Evolutionary conservation across 2,113 vertebrate genomes (phyloP).

Genomic region (Plecotus auritus): DNA sequence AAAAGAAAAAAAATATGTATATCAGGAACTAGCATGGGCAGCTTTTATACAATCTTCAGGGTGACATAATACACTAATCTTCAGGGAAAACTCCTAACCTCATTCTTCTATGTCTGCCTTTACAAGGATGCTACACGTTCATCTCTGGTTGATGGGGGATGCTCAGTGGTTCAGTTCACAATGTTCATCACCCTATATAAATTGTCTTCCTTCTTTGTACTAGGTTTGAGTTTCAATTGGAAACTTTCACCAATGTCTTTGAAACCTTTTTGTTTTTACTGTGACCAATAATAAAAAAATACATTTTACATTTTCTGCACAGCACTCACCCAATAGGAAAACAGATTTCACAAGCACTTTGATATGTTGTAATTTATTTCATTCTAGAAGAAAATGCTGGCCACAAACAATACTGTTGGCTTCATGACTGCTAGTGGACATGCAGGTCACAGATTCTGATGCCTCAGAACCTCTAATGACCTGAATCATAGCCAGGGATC

Average conservation of each 20-base stretch:
- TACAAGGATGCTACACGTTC: not conserved
- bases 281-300: not conserved
- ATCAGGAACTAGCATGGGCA: fast-evolving
- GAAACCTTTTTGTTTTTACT: not conserved
- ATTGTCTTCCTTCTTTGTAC: not conserved
- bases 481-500: not conserved
- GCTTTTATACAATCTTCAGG: not conserved
- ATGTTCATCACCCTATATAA: not conserved
- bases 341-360: not conserved
- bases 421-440: not conserved
- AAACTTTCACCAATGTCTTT: not conserved
- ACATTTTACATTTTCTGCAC: not conserved
- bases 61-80: not conserved
- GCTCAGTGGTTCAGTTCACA: not conserved
- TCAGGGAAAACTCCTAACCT: not conserved
- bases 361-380: not conserved
- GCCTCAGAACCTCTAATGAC: not conserved
- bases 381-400: not conserved
- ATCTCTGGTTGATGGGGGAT: not conserved
- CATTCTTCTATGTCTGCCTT: not conserved
- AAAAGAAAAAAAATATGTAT: not conserved
- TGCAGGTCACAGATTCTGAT: fast-evolving
- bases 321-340: not conserved
- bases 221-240: not conserved
- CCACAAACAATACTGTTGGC: not conserved